phyloP scores from a whole-genome alignment of 1,140 invertebrate species.

The Gonatopus flavifemur region DNA sequence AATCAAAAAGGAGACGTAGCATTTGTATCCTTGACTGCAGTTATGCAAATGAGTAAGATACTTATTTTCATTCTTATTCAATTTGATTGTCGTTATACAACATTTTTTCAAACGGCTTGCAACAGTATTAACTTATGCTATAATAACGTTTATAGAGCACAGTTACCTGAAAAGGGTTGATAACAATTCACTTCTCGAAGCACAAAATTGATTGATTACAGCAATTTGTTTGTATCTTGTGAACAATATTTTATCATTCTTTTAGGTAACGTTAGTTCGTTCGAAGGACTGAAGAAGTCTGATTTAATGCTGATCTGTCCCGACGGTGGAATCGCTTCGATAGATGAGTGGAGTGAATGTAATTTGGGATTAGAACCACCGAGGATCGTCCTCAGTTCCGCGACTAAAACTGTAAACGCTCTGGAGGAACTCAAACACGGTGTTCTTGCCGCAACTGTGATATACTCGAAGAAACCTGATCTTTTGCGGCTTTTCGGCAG shows the following conservation, averaged over 20 bases:
- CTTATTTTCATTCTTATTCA: not conserved
- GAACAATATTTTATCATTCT: not conserved
- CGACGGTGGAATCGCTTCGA: conserved; percentile 58
- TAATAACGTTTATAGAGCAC: too few species aligned
- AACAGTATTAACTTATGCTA: too few species aligned
- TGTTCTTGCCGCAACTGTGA: conserved; percentile 46
- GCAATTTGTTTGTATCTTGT: not conserved
- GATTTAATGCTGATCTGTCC: conserved; percentile 72
- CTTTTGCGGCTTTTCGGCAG: conserved; percentile 58
- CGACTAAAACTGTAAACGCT: conserved; percentile 45
- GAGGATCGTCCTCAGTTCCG: conserved; percentile 57
- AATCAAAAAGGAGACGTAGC: conserved; percentile 66
- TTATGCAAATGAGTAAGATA: conserved; percentile 28
- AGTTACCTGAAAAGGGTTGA: too few species aligned
- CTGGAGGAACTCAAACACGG: conserved; percentile 59
- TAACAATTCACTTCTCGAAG: too few species aligned
- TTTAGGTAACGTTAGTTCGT: conserved; percentile 13
- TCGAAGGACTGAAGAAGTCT: conserved; percentile 47
- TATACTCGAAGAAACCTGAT: conserved; percentile 53
- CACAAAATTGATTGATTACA: too few species aligned
- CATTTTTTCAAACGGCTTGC: too few species aligned
- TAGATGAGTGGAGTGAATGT: conserved; percentile 63
- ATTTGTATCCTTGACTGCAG: conserved; percentile 54
- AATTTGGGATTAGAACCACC: conserved; percentile 68
- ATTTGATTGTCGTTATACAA: not conserved